These are phyloP conservation scores for Apis laboriosa DNA, from an alignment of 1,140 invertebrate genomes.

Conservation along the genomic window DNA sequence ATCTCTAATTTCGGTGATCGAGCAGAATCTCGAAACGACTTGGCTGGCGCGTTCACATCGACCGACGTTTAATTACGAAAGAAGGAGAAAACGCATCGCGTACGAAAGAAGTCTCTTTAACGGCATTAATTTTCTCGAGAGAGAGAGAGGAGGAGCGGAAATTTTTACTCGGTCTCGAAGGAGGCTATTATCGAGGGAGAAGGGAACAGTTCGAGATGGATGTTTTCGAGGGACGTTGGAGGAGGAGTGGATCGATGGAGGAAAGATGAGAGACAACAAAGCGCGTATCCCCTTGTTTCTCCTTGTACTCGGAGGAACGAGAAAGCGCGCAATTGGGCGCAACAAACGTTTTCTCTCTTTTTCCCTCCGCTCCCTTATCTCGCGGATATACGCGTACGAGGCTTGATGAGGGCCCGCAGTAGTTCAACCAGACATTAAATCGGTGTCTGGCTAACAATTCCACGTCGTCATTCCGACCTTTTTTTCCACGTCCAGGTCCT, in stretches of 20 bases:
- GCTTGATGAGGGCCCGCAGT: conserved; percentile 53
- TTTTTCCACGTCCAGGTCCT: conserved; percentile 16
- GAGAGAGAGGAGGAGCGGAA: not conserved
- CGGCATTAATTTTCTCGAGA: conserved; percentile 25
- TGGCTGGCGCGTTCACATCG: too few species aligned
- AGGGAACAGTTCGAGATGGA: conserved; percentile 17
- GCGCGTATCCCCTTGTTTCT: conserved; percentile 62
- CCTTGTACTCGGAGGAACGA: conserved; percentile 38
- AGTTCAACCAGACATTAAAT: conserved; percentile 63
- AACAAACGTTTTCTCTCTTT: conserved; percentile 49
- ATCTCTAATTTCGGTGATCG: not conserved
- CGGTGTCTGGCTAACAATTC: conserved; percentile 58
- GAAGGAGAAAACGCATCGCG: too few species aligned
- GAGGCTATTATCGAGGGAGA: conserved; percentile 4
- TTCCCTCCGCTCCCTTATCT: conserved; percentile 51
- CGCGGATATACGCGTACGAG: conserved; percentile 4
- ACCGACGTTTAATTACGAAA: not conserved
- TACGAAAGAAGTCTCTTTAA: not conserved
- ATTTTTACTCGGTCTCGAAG: conserved; percentile 13
- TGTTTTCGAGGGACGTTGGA: conserved; percentile 15
- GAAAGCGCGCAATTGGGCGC: conserved; percentile 45
- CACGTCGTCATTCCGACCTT: not conserved
- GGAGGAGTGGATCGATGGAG: conserved; percentile 57
- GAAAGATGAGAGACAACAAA: conserved; percentile 56
- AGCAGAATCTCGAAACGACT: not conserved